Evolutionary conservation across 2,113 vertebrate species (phyloP), one percentile per base, ranked within the genome.

Genomic region (Calyptommatus sinebrachiatus): DNA sequence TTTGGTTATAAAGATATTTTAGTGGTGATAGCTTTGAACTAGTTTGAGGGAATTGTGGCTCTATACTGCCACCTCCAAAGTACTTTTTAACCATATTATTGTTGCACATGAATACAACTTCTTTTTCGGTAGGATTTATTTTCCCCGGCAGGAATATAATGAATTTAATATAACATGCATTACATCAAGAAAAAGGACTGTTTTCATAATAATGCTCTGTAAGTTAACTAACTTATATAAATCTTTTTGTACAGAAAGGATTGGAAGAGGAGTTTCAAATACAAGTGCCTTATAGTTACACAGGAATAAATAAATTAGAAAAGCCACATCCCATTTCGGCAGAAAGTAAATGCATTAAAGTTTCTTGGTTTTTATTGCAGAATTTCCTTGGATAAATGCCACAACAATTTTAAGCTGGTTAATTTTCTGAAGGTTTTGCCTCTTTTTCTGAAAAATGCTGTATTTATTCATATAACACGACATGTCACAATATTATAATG

Each of bases 391-490:
- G 71, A 83, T 79, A 90, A 88, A 65, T 86, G 78, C 85, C 78
- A 84, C 71, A 86, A 88, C 73, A 86, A 53, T 62, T 72, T 84
- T 85, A 2, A 86, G 53, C 16, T 70, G 2, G 82, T 92, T 88
- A 83, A 91, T 76, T 91, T 85, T 86, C 31, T 79, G 45, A 84
- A 75, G 7, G 83, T 75, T 91, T 77, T 87, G 83, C 70, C 31
- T 53, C 87, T 90, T 75, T 53, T 84, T 77, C 24, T 63, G 75
- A 81, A 78, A 90, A 91, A 84, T 78, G 79, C 41, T 82, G 53
- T 79, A 79, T 91, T 92, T 91, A 82, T 86, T 92, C 73, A 89
- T 80, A 84, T 73, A 90, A 89, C 79, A 85, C 85, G 85, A 70
- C 48, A 85, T 86, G 73, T 86, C 79, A 90, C 21, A 92, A 65